These are phyloP conservation scores for Darevskia nairensis DNA, from an alignment of 2,797 vertebrate species.

Conservation along the genomic window DNA sequence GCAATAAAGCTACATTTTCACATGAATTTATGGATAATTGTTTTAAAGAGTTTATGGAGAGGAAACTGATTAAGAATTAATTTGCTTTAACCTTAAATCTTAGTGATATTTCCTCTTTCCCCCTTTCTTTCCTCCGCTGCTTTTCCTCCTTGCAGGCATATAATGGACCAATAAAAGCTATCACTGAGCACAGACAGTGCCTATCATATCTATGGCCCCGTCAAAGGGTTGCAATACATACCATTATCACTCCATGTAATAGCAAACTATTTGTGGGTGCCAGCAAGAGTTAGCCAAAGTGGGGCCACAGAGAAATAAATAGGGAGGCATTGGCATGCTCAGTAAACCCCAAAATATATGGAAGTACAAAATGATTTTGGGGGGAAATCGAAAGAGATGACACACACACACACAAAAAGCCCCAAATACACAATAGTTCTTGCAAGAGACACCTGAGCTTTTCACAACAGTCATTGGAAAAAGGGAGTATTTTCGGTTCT, in stretches of 20 bases:
- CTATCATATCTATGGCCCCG: slow-evolving; percentile 2
- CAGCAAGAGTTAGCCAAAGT: too few relatives aligned
- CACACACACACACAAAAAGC: too few relatives aligned
- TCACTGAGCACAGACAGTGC: neutral
- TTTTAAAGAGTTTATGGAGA: slow-evolving; percentile 53
- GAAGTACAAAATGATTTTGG: too few relatives aligned
- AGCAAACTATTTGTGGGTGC: too few relatives aligned
- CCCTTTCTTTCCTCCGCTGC: slow-evolving; percentile 18
- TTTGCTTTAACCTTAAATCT: slow-evolving; percentile 42
- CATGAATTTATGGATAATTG: slow-evolving; percentile 34
- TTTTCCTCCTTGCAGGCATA: neutral
- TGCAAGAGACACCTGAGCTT: too few relatives aligned
- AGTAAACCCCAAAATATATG: too few relatives aligned
- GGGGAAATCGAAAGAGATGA: too few relatives aligned
- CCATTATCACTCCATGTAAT: neutral
- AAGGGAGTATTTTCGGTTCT: too few relatives aligned
- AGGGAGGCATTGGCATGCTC: neutral
- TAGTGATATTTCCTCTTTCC: neutral
- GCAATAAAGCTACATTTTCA: slow-evolving; percentile 33
- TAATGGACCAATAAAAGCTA: neutral
- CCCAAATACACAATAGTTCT: too few relatives aligned
- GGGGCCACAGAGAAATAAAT: neutral
- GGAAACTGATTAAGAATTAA: slow-evolving; percentile 52
- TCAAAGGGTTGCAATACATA: slow-evolving; percentile 19
- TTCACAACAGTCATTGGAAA: neutral